Conservation (phyloP, 2,113 vertebrate genomes). For the Paracanthobrama guichenoti region DNA sequence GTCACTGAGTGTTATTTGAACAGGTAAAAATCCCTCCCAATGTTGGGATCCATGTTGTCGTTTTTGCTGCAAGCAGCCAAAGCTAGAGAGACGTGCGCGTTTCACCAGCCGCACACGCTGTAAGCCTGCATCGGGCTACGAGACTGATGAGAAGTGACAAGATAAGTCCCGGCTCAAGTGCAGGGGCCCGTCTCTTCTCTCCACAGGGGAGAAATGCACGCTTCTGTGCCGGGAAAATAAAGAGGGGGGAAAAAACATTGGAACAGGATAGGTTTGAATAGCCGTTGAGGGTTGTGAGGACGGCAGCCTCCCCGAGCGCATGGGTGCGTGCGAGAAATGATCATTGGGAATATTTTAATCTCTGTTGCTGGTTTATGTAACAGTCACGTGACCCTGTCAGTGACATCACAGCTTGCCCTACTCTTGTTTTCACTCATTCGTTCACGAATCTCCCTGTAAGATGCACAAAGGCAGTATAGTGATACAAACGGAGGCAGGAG, state of each 20-base stretch:
- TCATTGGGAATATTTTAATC: constrained; percentile 82
- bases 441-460: constrained; percentile 66
- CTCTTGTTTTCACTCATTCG: constrained; percentile 70
- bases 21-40: constrained; percentile 68
- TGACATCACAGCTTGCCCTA: constrained; percentile 76
- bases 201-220: constrained; percentile 30
- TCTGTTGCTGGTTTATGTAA: constrained; percentile 87
- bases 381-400: constrained; percentile 66
- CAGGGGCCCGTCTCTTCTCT: constrained; percentile 48
- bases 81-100: constrained; percentile 60
- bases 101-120: constrained; percentile 57
- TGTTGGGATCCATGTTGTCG: constrained; percentile 63
- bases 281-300: constrained; percentile 2
- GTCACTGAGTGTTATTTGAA: constrained; percentile 61
- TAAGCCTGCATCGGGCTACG: constrained; percentile 61
- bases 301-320: constrained; percentile 23
- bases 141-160: constrained; percentile 72
- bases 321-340: constrained; percentile 61
- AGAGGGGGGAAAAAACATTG: not conserved
- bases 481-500: constrained; percentile 45
- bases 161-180: constrained; percentile 66
- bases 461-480: constrained; percentile 67
- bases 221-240: constrained; percentile 10
- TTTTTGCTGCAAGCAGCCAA: constrained; percentile 63
- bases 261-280: not conserved